phyloP scores from a whole-genome alignment of 2,113 vertebrate genomes.

The Silurus asotus region DNA sequence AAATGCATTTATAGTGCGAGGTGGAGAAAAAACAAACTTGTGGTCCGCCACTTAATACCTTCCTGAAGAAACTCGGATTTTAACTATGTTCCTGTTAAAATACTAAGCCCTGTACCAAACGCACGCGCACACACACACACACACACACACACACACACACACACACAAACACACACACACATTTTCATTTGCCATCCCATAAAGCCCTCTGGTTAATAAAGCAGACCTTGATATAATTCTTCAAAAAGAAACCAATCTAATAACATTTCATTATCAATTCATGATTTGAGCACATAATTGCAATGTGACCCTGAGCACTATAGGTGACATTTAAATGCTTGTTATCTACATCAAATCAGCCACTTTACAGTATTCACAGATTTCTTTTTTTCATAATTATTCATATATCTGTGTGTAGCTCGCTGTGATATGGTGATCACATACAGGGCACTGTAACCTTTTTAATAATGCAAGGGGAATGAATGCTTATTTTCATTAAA shows the following conservation, averaged over 20 bases:
- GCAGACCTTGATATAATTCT: neutral
- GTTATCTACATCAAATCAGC: slow-evolving; percentile 4
- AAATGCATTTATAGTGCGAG: too few relatives aligned
- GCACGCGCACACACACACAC: too few relatives aligned
- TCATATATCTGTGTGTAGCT: neutral
- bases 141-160: too few relatives aligned
- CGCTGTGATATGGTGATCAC: slow-evolving; percentile 3
- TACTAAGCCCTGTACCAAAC: too few relatives aligned
- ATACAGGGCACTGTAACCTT: slow-evolving; percentile 31
- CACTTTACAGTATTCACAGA: neutral
- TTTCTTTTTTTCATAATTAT: neutral
- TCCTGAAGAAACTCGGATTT: too few relatives aligned
- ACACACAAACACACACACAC: too few relatives aligned
- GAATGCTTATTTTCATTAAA: slow-evolving; percentile 3
- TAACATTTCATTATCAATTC: neutral
- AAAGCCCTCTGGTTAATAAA: neutral
- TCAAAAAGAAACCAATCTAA: neutral
- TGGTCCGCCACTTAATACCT: too few relatives aligned
- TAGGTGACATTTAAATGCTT: slow-evolving; percentile 14
- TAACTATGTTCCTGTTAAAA: too few relatives aligned
- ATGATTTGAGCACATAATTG: neutral
- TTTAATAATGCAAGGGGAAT: slow-evolving; percentile 2
- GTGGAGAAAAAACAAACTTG: too few relatives aligned
- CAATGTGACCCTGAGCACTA: neutral
- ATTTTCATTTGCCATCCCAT: neutral